These are phyloP conservation scores for Gymnothorax reevesii DNA, from an alignment of 2,797 vertebrate species.

Conservation along the genomic window DNA sequence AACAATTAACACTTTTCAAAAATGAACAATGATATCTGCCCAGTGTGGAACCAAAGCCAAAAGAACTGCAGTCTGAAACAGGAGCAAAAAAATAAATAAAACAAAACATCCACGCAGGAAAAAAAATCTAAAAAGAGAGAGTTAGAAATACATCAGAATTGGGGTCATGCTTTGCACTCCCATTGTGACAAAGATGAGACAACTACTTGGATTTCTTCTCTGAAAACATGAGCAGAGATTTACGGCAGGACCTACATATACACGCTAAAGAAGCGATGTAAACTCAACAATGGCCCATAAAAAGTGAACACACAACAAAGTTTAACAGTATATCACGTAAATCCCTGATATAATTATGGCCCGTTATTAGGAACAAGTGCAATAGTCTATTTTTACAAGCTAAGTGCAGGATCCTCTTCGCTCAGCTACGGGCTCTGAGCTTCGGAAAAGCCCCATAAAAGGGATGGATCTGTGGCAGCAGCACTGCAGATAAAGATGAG, in stretches of 20 bases:
- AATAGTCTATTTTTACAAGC: constrained; percentile 40
- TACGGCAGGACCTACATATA: constrained; percentile 11
- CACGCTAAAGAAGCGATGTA: constrained; percentile 47
- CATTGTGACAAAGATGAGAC: background rate
- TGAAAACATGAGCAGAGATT: background rate
- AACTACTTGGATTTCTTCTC: background rate
- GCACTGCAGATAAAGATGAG: constrained; percentile 71
- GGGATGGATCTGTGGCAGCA: constrained; percentile 66
- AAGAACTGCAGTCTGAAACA: background rate
- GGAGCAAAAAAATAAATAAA: background rate
- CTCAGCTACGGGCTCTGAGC: constrained; percentile 47
- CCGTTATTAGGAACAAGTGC: constrained; percentile 41
- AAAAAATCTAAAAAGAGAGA: background rate
- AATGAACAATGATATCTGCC: background rate
- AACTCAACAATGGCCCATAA: background rate
- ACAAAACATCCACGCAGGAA: background rate
- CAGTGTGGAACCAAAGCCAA: background rate
- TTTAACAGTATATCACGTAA: constrained; percentile 30
- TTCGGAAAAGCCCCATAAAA: constrained; percentile 59
- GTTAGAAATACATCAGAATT: constrained; percentile 12
- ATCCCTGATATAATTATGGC: constrained; percentile 27
- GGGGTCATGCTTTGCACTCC: background rate
- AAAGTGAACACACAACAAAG: constrained; percentile 16
- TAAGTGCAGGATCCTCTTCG: constrained; percentile 49
- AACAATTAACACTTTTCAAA: constrained; percentile 2